phyloP scores from a whole-genome alignment of 1,140 invertebrate genomes.

The Antheraea mylitta region DNA sequence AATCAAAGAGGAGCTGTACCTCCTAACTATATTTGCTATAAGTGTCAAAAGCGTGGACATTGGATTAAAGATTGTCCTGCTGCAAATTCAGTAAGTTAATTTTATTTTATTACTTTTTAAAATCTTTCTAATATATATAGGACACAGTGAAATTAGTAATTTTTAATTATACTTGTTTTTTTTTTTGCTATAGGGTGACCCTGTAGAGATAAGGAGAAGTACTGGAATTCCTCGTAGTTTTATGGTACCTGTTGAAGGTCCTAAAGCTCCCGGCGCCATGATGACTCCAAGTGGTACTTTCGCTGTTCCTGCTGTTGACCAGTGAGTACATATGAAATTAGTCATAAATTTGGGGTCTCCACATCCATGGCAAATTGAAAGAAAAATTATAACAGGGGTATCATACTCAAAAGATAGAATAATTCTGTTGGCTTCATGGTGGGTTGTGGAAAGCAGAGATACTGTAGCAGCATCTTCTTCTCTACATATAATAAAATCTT shows the following conservation, averaged over 20 bases:
- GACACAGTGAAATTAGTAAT: background rate
- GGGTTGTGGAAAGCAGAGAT: too few species aligned
- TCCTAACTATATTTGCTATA: conserved; percentile 93
- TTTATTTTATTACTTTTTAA: background rate
- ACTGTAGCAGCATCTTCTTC: too few species aligned
- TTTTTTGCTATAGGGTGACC: conserved; percentile 79
- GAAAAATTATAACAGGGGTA: background rate
- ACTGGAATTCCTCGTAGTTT: conserved; percentile 99
- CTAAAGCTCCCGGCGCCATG: conserved; percentile 93
- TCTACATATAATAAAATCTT: too few species aligned
- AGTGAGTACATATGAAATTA: conserved; percentile 81
- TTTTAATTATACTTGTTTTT: background rate
- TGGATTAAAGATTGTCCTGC: conserved; percentile 97
- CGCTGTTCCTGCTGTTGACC: conserved; percentile 94
- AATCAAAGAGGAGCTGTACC: conserved; percentile 94
- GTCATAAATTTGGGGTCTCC: background rate
- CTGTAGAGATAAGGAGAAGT: conserved; percentile 92
- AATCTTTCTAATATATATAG: too few species aligned
- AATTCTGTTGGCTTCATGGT: too few species aligned
- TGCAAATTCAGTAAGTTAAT: conserved; percentile 61
- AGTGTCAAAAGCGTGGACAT: conserved; percentile 95
- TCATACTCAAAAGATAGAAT: too few species aligned
- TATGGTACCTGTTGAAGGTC: conserved; percentile 95
- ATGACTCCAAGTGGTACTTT: conserved; percentile 95
- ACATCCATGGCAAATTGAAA: background rate